Evolutionary conservation across 64 coral and sea anemone genomes (phyloP).

Genomic region (Acropora tenuis): DNA sequence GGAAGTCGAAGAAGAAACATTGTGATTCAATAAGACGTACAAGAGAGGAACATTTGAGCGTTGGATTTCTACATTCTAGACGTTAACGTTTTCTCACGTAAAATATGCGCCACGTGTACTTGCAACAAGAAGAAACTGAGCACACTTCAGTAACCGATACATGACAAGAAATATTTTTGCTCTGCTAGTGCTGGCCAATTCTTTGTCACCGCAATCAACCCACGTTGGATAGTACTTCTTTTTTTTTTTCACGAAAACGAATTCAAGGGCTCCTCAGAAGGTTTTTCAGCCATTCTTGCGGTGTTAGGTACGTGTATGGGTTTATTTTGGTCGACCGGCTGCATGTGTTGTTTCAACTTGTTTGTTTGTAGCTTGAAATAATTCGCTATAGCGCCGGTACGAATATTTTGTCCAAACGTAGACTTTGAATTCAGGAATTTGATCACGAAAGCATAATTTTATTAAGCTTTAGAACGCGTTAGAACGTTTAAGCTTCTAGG

Average conservation of each 20-base stretch:
- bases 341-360: background rate
- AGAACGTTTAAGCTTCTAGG: no score
- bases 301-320: background rate
- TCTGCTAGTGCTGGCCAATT: no score
- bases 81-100: no score
- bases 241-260: background rate
- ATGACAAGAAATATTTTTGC: no score
- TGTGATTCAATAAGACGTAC: background rate
- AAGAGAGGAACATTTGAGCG: no score
- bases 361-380: background rate
- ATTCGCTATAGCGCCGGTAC: no score
- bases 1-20: background rate
- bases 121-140: background rate
- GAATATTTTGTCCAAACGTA: no score
- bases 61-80: no score
- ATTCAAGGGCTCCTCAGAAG: background rate
- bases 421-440: no score
- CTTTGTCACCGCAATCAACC: background rate
- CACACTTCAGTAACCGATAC: background rate
- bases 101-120: background rate
- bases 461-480: no score
- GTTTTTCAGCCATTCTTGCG: background rate
- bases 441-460: no score
- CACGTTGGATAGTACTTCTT: background rate
- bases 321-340: background rate